Conservation (phyloP, 2,113 vertebrate species). For the Vombatus ursinus region DNA sequence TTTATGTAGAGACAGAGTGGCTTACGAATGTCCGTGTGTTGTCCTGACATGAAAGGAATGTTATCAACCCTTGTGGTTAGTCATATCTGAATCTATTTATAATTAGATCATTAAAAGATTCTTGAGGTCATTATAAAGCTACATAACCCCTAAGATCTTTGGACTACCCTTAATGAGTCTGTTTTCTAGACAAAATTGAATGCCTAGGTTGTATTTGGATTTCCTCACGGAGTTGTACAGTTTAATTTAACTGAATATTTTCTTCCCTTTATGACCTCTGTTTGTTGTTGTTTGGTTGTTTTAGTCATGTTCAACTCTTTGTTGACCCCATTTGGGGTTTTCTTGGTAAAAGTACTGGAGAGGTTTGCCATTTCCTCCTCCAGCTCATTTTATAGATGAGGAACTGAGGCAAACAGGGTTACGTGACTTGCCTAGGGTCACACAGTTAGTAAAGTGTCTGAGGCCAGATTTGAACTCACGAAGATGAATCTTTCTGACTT, state of each 20-base stretch:
- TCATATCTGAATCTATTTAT: neutral
- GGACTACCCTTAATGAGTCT: neutral
- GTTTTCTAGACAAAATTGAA: neutral
- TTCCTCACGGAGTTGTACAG: neutral
- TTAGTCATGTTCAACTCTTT: neutral
- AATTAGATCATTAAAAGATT: neutral
- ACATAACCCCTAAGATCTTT: neutral
- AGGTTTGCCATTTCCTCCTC: neutral
- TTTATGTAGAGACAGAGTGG: neutral
- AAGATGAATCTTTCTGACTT: neutral
- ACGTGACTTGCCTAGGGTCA: neutral
- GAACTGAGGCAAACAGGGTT: neutral
- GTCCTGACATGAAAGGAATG: neutral
- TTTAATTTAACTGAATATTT: neutral
- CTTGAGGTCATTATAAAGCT: neutral
- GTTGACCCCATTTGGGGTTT: neutral
- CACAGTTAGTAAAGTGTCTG: neutral
- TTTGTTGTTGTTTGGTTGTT: neutral
- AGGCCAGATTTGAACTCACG: neutral
- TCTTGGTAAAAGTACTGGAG: neutral
- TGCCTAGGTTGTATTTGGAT: neutral
- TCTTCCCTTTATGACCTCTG: neutral
- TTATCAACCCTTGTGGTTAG: neutral
- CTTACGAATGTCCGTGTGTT: neutral
- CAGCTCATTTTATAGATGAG: neutral